phyloP scores from a whole-genome alignment of 2,797 vertebrate genomes.

The Lagothrix lagotricha region DNA sequence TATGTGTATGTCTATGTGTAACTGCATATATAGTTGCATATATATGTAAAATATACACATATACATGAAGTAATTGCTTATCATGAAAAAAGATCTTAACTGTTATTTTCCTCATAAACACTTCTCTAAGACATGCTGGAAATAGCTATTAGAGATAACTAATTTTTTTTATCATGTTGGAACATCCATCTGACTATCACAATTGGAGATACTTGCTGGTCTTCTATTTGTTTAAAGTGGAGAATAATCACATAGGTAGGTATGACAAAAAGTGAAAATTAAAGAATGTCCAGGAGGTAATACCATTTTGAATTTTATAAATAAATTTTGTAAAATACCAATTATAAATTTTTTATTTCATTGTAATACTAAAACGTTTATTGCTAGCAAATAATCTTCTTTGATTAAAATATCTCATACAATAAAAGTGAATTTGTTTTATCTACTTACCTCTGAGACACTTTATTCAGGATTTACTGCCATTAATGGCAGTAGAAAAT shows the following conservation, averaged over 20 bases:
- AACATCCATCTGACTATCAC: not conserved
- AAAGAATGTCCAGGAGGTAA: not conserved
- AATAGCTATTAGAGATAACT: not conserved
- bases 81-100: not conserved
- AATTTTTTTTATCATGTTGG: not conserved
- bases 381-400: slow-evolving; percentile 39
- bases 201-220: not conserved
- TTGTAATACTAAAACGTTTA: slow-evolving; percentile 44
- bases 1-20: not conserved
- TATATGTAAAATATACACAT: not conserved
- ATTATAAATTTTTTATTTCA: slow-evolving; percentile 28
- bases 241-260: not conserved
- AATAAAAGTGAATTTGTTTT: slow-evolving; percentile 56
- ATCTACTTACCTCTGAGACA: slow-evolving; percentile 1
- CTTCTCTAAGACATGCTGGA: not conserved
- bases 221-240: not conserved
- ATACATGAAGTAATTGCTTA: not conserved
- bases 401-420: slow-evolving; percentile 53
- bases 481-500: not conserved
- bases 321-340: not conserved
- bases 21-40: not conserved
- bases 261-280: not conserved
- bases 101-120: not conserved
- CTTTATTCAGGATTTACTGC: slow-evolving; percentile 41
- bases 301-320: not conserved